Conservation (phyloP, 2,113 vertebrate genomes). For the Engraulis encrasicolus region DNA sequence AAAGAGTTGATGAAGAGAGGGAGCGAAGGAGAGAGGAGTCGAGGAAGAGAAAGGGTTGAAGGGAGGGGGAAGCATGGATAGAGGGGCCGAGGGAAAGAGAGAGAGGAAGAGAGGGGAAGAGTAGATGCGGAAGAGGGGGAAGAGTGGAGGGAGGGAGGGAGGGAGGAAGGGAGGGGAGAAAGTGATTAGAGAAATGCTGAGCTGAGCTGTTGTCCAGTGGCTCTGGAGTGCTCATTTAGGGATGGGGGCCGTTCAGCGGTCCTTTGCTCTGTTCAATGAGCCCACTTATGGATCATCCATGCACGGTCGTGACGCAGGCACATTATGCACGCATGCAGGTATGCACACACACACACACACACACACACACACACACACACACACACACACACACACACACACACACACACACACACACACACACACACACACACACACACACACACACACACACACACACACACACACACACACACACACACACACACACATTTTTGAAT, state of each 20-base stretch:
- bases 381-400: constrained; percentile 6
- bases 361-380: neutral
- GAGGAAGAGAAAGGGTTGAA: neutral
- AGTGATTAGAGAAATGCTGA: neutral
- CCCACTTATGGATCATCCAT: neutral
- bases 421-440: neutral
- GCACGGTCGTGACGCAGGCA: neutral
- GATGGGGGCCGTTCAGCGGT: neutral
- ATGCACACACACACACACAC: neutral
- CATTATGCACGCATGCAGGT: neutral
- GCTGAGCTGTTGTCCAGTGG: neutral
- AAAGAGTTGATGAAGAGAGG: neutral
- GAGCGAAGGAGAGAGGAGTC: neutral
- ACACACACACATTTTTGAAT: neutral
- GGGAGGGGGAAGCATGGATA: neutral
- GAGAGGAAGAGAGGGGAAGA: neutral
- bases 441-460: neutral
- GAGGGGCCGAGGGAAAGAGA: neutral
- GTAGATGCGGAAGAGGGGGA: too few relatives aligned
- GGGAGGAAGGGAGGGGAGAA: neutral
- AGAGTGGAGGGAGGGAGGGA: too few relatives aligned
- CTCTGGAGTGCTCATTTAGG: neutral
- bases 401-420: constrained; percentile 11
- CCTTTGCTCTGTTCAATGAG: constrained; percentile 6
- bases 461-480: neutral